Evolutionary conservation across 2,797 vertebrate species (phyloP).

Genomic region (Emydoidea blandingii): DNA sequence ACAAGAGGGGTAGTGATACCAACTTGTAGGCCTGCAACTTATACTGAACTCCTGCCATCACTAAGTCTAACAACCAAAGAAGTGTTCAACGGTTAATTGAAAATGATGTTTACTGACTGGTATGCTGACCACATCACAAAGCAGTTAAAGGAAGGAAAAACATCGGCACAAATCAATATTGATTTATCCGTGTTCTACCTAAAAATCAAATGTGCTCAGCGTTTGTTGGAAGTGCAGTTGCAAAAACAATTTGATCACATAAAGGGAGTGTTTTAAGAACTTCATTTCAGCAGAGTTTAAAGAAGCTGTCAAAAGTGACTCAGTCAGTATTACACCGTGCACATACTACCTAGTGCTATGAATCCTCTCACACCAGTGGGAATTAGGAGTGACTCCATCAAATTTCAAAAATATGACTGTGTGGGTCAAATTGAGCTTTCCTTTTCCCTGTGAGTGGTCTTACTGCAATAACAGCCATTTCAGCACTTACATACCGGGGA

Average conservation of each 20-base stretch:
- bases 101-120: neutral
- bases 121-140: conserved; percentile 15
- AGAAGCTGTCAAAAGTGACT: neutral
- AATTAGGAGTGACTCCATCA: conserved; percentile 29
- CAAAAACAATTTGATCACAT: neutral
- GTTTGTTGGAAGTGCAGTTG: neutral
- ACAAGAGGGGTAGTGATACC: neutral
- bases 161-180: conserved; percentile 46
- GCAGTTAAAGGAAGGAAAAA: neutral
- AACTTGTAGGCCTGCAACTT: neutral
- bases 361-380: neutral
- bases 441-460: neutral
- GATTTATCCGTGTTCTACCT: conserved; percentile 22
- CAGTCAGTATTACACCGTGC: neutral
- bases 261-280: neutral
- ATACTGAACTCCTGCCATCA: neutral
- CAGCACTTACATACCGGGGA: neutral
- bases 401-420: neutral
- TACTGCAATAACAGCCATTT: neutral
- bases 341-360: neutral
- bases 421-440: neutral
- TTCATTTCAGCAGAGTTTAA: conserved; percentile 17
- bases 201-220: conserved; percentile 1
- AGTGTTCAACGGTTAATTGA: neutral
- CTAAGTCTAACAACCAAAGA: neutral